phyloP scores from a whole-genome alignment of 2,888 invertebrate species.

The Pseudococcus jackbeardsleyi region DNA sequence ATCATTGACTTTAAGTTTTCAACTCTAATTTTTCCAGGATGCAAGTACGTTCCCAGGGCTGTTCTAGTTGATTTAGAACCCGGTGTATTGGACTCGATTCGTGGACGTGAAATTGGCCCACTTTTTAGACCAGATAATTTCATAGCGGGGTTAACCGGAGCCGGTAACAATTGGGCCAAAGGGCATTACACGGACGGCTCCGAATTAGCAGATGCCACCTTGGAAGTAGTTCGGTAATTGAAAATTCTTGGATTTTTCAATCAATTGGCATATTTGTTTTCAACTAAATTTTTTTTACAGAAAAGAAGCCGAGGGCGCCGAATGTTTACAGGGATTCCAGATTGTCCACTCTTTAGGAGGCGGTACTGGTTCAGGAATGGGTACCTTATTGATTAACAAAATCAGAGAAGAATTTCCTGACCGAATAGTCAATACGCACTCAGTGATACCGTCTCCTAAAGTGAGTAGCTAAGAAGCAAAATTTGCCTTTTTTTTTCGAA shows the following conservation, averaged over 20 bases:
- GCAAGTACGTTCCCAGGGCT: conserved; percentile 61
- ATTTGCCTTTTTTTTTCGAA: not conserved
- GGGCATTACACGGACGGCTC: conserved; percentile 61
- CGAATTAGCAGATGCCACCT: conserved; percentile 60
- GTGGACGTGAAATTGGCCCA: conserved; percentile 58
- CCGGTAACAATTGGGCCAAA: conserved; percentile 62
- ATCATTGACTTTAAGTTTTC: not conserved
- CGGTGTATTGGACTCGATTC: conserved; percentile 55
- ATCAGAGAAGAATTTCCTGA: conserved; percentile 64
- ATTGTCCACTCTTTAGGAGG: conserved; percentile 60
- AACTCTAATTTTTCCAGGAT: conserved; percentile 18
- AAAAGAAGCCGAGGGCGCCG: conserved; percentile 63
- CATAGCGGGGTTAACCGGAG: conserved; percentile 61
- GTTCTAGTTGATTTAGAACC: conserved; percentile 61
- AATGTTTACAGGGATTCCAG: conserved; percentile 63
- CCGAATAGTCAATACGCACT: conserved; percentile 60
- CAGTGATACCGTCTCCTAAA: conserved; percentile 61
- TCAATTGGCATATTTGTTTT: too few relatives aligned
- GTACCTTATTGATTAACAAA: conserved; percentile 60
- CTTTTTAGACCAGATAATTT: conserved; percentile 59
- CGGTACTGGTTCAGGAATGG: conserved; percentile 63
- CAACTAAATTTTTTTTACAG: not conserved
- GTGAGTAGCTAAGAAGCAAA: conserved; percentile 2
- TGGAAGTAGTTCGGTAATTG: conserved; percentile 57
- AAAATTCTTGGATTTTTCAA: not conserved